These are phyloP conservation scores for Sminthopsis crassicaudata DNA, from an alignment of 2,113 vertebrate genomes.

Conservation along the genomic window DNA sequence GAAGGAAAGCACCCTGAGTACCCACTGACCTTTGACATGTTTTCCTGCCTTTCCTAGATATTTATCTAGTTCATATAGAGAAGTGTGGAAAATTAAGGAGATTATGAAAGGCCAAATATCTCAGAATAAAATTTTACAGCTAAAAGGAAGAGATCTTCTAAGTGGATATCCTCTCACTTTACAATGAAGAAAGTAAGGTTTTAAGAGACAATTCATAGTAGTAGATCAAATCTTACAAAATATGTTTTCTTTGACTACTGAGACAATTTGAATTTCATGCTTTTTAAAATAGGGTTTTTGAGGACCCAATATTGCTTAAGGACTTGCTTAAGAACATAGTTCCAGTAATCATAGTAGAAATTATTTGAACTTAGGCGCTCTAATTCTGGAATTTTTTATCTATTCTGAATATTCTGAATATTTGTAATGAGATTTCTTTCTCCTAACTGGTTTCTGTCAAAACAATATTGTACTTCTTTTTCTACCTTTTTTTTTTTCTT, in stretches of 20 bases:
- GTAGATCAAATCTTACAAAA: neutral
- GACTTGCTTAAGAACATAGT: too few relatives aligned
- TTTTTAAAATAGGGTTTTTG: neutral
- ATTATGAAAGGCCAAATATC: neutral
- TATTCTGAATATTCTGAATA: too few relatives aligned
- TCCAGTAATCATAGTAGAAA: too few relatives aligned
- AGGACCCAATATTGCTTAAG: neutral
- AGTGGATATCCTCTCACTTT: neutral
- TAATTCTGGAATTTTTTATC: too few relatives aligned
- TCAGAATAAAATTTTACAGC: neutral
- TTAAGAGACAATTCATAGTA: neutral
- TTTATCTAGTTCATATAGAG: neutral
- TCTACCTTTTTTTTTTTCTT: neutral
- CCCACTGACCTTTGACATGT: neutral
- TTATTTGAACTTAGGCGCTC: too few relatives aligned
- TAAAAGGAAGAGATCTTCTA: neutral
- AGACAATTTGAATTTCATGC: constrained; percentile 10
- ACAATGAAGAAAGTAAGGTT: neutral
- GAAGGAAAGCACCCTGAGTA: neutral
- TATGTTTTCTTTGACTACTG: neutral
- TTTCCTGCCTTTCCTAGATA: neutral
- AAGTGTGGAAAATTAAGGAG: neutral
- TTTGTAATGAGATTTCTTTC: too few relatives aligned
- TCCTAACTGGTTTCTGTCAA: too few relatives aligned
- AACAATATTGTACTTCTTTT: neutral